phyloP scores from a whole-genome alignment of 2,797 vertebrate species.

The Phalloptychus januarius region DNA sequence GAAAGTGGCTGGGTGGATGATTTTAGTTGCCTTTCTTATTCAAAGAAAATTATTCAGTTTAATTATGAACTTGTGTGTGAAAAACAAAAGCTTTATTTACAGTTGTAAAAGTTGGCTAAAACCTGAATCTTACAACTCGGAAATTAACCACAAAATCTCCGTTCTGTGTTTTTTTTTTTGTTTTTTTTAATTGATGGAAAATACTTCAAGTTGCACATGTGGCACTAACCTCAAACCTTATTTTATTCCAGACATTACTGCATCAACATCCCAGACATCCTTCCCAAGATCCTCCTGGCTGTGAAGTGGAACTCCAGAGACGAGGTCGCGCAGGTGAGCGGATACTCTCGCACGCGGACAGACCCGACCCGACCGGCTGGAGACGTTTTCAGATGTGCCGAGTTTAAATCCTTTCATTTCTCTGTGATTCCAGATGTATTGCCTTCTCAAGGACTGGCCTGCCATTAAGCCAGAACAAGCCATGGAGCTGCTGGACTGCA shows the following conservation, averaged over 20 bases:
- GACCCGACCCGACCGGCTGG: neutral
- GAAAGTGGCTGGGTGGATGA: too few relatives aligned
- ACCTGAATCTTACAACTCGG: neutral
- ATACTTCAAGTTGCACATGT: neutral
- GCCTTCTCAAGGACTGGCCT: constrained; percentile 98
- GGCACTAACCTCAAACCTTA: neutral
- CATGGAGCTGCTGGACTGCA: constrained; percentile 98
- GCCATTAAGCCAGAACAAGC: constrained; percentile 97
- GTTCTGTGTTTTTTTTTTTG: neutral
- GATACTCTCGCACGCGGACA: constrained; percentile 30
- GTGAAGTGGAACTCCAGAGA: constrained; percentile 99
- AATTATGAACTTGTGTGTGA: neutral
- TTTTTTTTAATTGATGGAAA: neutral
- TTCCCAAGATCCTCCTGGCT: constrained; percentile 95
- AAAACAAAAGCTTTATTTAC: neutral
- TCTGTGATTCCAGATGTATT: constrained; percentile 88
- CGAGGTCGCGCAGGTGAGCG: constrained; percentile 94
- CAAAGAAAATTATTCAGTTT: neutral
- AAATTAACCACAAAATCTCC: neutral
- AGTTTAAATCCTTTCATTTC: neutral
- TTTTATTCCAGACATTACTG: constrained; percentile 86
- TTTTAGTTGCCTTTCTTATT: too few relatives aligned
- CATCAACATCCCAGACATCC: constrained; percentile 93
- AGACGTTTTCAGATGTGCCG: neutral
- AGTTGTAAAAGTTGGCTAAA: neutral